A percentile compares a stretch with the other conserved stretches of the same genome.
These are phyloP conservation scores for Gibbula magus DNA, from an alignment of 2,888 invertebrate species.

Conservation along the genomic window DNA sequence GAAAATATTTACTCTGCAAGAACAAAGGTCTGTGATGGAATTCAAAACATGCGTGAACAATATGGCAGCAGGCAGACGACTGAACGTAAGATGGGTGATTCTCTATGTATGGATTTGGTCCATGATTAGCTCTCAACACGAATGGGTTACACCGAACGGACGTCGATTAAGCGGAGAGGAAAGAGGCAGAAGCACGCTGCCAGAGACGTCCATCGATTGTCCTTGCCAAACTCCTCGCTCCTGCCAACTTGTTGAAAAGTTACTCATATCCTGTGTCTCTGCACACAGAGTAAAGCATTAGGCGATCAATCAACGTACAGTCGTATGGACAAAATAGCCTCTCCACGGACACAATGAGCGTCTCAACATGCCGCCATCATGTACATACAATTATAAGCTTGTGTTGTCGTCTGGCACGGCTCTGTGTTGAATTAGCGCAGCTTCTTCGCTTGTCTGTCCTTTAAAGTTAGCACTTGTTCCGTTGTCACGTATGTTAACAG, in stretches of 20 bases:
- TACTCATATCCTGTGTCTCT: constrained; percentile 6
- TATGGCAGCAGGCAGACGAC: background rate
- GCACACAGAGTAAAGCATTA: background rate
- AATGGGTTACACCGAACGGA: background rate
- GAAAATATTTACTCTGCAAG: constrained; percentile 14
- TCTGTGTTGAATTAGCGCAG: background rate
- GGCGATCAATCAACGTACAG: background rate
- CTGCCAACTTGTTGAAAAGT: constrained; percentile 16
- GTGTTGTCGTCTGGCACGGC: background rate
- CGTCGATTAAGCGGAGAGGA: constrained; percentile 8
- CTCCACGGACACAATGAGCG: background rate
- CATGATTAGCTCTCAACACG: background rate
- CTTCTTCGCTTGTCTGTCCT: background rate
- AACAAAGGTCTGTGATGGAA: constrained; percentile 16
- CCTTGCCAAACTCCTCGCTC: background rate
- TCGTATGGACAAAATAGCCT: background rate
- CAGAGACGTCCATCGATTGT: background rate
- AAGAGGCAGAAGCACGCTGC: background rate
- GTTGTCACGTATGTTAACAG: background rate
- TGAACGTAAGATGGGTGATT: background rate
- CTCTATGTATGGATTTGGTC: background rate
- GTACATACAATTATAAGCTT: background rate
- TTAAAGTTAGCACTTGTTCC: background rate
- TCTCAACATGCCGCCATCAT: background rate
- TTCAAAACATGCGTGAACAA: constrained; percentile 14